Conservation (phyloP, 2,113 vertebrate genomes). For the Hyperopisus bebe region DNA sequence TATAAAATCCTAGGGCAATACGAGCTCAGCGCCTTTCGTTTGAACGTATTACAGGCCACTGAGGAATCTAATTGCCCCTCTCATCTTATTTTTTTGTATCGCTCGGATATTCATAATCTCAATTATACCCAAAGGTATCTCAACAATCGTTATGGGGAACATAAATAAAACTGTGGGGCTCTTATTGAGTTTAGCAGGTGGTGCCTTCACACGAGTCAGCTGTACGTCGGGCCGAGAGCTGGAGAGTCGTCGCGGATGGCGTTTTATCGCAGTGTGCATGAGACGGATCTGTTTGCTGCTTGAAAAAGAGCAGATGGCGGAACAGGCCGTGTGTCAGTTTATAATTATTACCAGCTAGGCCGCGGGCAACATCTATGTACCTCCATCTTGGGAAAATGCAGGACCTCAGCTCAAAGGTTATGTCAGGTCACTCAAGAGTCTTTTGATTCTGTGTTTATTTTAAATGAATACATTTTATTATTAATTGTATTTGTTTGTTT, state of each 20-base stretch:
- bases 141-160: background rate
- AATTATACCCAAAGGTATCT: background rate
- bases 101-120: background rate
- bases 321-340: slow-evolving; percentile 19
- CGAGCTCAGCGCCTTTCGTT: background rate
- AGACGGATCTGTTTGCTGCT: slow-evolving; percentile 4
- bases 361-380: background rate
- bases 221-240: background rate
- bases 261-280: slow-evolving; percentile 3
- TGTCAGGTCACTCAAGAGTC: background rate
- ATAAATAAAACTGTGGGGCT: background rate
- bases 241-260: background rate
- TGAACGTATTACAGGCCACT: background rate
- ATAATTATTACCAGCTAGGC: slow-evolving; percentile 25
- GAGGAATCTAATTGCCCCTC: background rate
- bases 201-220: background rate
- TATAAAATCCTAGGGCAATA: background rate
- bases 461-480: background rate
- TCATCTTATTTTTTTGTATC: background rate
- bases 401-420: background rate
- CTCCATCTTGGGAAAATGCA: background rate
- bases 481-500: background rate
- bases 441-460: background rate
- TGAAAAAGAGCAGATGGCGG: slow-evolving; percentile 21
- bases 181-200: slow-evolving; percentile 13